Base-by-base conservation (phyloP, 2,113 vertebrate species). In the Nestor notabilis region DNA sequence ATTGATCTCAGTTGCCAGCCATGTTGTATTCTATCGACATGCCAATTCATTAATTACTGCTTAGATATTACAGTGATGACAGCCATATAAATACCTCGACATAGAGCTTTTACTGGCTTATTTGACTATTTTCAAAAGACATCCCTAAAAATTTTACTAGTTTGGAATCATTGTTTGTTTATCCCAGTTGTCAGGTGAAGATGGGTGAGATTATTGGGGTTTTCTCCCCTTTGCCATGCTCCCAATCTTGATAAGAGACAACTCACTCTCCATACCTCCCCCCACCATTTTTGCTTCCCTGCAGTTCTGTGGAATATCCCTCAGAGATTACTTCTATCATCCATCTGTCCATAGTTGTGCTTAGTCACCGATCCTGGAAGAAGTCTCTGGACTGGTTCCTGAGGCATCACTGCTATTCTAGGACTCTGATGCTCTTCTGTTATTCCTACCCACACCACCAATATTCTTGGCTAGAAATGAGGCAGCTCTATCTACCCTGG, bases 351-450 rank as follows among this genome's bases (percentile, higher is more conserved):
- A 75, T 2, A 76, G 74, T 28, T 76, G 58, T 82, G 47, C 77
- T 96, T 95, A 91, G 85, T 63, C 53, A 83, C 52, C 87, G 46
- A 87, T 64, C 33, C 58, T 89, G 58, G 68, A 95, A 81, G 52
- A 83, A 94, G 64, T 61, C 46, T 60, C 8, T 85, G 88, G 83
- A 56, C 49, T 50, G 35, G 55, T 63, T 84, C 71, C 87, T 44
- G 44, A 83, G 92, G 53, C 52, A 94, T 81, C 69, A 79, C 11
- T 37, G 52, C 70, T 86, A 5, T 83, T 68, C 47, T 89, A 85
- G 81, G 35, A 53, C 72, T 85, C 52, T 28, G 50, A 33, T 89
- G 76, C 33, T 69, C 6, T 61, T 83, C 61, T 70, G 9, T 80
- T 87, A 84, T 64, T 90, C 46, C 77, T 55, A 33, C 44, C 35